Base-by-base conservation (phyloP, 2,113 vertebrate species). In the Ptychochromis oligacanthus region DNA sequence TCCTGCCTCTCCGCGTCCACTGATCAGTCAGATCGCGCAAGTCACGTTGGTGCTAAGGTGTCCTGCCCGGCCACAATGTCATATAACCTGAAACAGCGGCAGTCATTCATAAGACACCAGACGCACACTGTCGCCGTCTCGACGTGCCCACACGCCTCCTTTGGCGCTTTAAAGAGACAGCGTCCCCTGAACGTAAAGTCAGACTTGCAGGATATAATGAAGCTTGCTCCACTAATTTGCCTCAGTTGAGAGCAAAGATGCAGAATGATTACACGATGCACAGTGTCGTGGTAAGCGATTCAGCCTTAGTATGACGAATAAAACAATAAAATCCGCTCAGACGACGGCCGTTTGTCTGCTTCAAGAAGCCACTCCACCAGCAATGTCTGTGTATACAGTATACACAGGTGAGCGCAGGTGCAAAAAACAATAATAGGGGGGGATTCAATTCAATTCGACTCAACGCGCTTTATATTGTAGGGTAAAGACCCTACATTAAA, bases 161-260 rank as follows among this genome's bases (percentile, higher is more conserved):
- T 2, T 18, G 0, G 85, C 82, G 72, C 22, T 70, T 95, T 95
- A 95, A 95, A 95, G 94, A 24, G 83, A 91, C 91, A 94, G 92
- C 20, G 88, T 81, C 74, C 40, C 36, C 7, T 0, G 13, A 65
- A 2, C 24, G 59, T 31, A 7, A 72, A 52, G 46, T 3, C 6
- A 72, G 17, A 54, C 67, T 34, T 31, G 24, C 26, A 54, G 20
- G 46, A 28, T 13, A 24, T n/a, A n/a, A 13, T 3, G 18, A 72
- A 52, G 18, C 46, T 13, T 14, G 28, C 54, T 72, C 14, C 46
- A 5, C 26, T n/a, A 8, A 34, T 54, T 31, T 54, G 26, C 46
- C 67, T 31, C 46, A 52, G 43, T 6, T 49, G 24, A 70, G 64
- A 70, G 9, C 9, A 24, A 28, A 31, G 13, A 20, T 28, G 43